Conservation (phyloP, 2,797 vertebrate genomes). For the Trachops cirrhosus region DNA sequence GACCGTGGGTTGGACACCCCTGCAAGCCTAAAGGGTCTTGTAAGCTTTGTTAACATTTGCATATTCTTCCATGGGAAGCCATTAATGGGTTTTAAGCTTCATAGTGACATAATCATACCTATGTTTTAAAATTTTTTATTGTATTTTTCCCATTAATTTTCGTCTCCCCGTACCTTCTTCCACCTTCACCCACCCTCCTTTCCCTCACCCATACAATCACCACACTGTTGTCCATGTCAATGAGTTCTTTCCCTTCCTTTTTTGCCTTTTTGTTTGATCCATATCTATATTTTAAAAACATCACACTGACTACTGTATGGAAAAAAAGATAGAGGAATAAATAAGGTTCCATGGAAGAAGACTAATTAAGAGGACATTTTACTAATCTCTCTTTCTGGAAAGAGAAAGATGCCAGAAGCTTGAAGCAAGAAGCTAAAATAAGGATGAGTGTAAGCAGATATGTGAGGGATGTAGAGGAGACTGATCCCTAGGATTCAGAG, state of each 20-base stretch:
- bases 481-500: not conserved
- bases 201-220: not conserved
- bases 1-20: too few species aligned
- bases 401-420: not conserved
- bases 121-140: not conserved
- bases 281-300: not conserved
- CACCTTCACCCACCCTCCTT: not conserved
- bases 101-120: not conserved
- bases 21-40: not conserved
- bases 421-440: not conserved
- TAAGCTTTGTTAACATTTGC: not conserved
- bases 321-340: not conserved
- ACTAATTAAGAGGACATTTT: not conserved
- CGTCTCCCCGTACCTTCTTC: not conserved
- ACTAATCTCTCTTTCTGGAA: not conserved
- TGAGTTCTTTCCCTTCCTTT: not conserved
- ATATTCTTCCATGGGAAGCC: not conserved
- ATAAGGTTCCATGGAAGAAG: not conserved
- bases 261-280: not conserved
- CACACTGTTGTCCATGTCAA: not conserved
- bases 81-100: not conserved
- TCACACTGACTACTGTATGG: not conserved
- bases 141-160: not conserved
- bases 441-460: not conserved
- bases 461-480: not conserved